phyloP scores from a whole-genome alignment of 1,140 invertebrate genomes.

The Bombus balteatus region DNA sequence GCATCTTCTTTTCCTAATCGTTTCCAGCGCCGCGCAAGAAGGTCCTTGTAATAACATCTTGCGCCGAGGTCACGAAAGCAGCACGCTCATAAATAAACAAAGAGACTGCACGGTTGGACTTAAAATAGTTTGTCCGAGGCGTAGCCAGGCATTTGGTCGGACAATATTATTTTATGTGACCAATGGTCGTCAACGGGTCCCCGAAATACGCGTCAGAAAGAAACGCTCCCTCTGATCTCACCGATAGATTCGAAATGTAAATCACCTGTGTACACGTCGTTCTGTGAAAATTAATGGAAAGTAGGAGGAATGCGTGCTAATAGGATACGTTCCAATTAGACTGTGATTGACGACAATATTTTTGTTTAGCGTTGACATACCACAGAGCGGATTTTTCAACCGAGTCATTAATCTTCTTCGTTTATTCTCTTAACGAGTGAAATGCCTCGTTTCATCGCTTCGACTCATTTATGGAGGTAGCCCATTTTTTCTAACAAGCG shows the following conservation, averaged over 20 bases:
- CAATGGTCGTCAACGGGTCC: slow-evolving; percentile 2
- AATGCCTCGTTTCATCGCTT: not conserved
- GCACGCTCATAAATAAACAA: slow-evolving; percentile 65
- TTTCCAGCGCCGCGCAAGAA: slow-evolving; percentile 44
- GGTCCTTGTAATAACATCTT: slow-evolving; percentile 69
- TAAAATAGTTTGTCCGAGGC: slow-evolving; percentile 59
- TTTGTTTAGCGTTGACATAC: not conserved
- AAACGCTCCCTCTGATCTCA: slow-evolving; percentile 27
- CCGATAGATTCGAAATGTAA: slow-evolving; percentile 44
- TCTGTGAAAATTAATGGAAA: slow-evolving; percentile 8
- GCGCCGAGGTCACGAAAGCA: slow-evolving; percentile 46
- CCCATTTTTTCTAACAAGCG: not conserved
- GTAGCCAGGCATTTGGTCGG: slow-evolving; percentile 59
- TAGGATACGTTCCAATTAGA: slow-evolving; percentile 19
- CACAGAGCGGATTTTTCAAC: not conserved
- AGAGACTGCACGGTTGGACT: slow-evolving; percentile 23
- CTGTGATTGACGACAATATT: not conserved
- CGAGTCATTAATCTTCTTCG: slow-evolving; percentile 17
- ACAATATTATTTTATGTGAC: slow-evolving; percentile 71
- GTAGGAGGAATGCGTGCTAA: not conserved
- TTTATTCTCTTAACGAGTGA: slow-evolving; percentile 16
- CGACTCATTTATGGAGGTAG: not conserved
- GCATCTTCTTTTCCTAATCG: slow-evolving; percentile 54
- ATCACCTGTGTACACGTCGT: not conserved
- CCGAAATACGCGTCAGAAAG: slow-evolving; percentile 32